Evolutionary conservation across 2,113 vertebrate genomes (phyloP).

Genomic region (Phycodurus eques): DNA sequence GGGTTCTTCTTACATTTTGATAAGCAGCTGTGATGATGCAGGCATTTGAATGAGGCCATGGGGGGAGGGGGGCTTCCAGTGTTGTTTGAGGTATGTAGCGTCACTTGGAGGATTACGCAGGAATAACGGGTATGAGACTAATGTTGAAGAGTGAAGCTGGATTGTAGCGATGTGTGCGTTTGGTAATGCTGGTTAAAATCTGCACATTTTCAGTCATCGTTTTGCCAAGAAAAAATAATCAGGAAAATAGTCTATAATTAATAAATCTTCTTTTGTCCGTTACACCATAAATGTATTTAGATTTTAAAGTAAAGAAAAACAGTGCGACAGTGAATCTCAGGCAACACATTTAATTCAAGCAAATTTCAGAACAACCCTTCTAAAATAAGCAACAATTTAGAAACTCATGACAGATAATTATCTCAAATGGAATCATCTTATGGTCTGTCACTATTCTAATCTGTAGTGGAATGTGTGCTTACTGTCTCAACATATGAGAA

Average conservation of each 20-base stretch:
- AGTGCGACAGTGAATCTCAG: background rate
- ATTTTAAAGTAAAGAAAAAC: background rate
- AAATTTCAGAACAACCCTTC: too few species aligned
- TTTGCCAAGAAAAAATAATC: slow-evolving; percentile 25
- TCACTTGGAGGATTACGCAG: slow-evolving; percentile 21
- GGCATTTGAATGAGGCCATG: slow-evolving; percentile 26
- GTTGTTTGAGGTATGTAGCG: slow-evolving; percentile 5
- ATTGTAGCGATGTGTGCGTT: background rate
- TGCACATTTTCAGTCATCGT: background rate
- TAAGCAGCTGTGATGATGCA: slow-evolving; percentile 45
- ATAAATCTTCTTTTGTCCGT: slow-evolving; percentile 15
- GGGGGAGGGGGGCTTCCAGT: background rate
- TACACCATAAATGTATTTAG: slow-evolving; percentile 27
- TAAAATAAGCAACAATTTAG: too few species aligned
- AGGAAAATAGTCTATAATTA: slow-evolving; percentile 38
- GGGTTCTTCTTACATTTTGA: slow-evolving; percentile 43
- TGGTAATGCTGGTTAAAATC: background rate
- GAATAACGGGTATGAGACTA: slow-evolving; percentile 2
- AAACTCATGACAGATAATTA: too few species aligned
- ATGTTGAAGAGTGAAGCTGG: background rate
- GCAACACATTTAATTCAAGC: background rate
- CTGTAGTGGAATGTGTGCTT: too few species aligned
- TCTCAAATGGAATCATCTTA: too few species aligned
- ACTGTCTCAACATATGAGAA: too few species aligned
- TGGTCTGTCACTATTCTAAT: too few species aligned